phyloP scores from a whole-genome alignment of 2,797 vertebrate genomes.

The Sebastes umbrosus region DNA sequence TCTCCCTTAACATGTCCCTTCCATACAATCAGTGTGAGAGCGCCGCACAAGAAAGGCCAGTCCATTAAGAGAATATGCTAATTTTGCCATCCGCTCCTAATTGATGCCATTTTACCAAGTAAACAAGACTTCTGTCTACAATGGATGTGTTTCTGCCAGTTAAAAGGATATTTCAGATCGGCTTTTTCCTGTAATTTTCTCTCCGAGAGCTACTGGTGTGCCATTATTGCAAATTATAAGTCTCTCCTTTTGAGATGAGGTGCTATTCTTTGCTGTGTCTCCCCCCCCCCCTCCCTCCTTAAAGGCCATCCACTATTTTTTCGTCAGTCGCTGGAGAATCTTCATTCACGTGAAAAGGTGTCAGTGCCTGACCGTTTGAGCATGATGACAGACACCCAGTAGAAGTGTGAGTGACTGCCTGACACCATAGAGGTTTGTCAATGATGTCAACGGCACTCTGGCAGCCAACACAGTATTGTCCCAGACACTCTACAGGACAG shows the following conservation, averaged over 20 bases:
- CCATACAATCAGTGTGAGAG: constrained; percentile 81
- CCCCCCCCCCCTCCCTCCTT: constrained; percentile 70
- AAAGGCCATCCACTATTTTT: constrained; percentile 79
- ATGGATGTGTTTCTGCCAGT: constrained; percentile 84
- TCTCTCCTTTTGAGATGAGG: constrained; percentile 84
- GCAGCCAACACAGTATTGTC: constrained; percentile 77
- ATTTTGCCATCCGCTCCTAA: constrained; percentile 87
- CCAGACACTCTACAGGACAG: constrained; percentile 62
- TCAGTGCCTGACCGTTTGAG: constrained; percentile 83
- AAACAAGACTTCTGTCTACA: constrained; percentile 87
- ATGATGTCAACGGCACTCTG: constrained; percentile 78
- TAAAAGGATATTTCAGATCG: constrained; percentile 85
- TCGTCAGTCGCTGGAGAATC: constrained; percentile 83
- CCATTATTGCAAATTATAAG: constrained; percentile 95
- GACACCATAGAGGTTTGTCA: constrained; percentile 72
- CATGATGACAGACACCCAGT: constrained; percentile 84
- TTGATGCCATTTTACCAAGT: constrained; percentile 91
- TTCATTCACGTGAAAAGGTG: constrained; percentile 86
- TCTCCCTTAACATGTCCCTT: constrained; percentile 88
- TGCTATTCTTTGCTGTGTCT: constrained; percentile 83
- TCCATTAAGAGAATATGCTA: constrained; percentile 91
- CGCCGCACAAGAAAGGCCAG: constrained; percentile 85
- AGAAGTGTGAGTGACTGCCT: constrained; percentile 82
- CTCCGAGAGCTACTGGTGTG: constrained; percentile 84
- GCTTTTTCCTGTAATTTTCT: constrained; percentile 87